Conservation (phyloP, 2,888 invertebrate genomes). For the Orchesella flavescens region DNA sequence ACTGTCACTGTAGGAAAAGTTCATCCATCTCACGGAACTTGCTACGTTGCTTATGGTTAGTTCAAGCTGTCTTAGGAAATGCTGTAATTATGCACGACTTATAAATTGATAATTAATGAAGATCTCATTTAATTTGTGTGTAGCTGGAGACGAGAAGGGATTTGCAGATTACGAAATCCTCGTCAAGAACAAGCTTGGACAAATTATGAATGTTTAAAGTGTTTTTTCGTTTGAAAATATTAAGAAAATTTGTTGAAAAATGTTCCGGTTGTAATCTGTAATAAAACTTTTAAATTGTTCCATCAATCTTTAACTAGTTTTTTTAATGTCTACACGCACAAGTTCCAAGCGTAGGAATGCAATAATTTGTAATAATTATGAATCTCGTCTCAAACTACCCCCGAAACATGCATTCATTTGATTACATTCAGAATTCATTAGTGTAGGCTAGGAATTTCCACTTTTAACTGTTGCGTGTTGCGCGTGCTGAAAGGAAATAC, state of each 20-base stretch:
- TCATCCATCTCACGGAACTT: conserved; percentile 63
- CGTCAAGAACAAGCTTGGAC: conserved; percentile 60
- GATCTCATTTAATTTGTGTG: conserved; percentile 11
- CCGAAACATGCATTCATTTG: too few species aligned
- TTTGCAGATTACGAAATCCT: conserved; percentile 65
- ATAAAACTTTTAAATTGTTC: neutral
- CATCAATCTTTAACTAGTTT: neutral
- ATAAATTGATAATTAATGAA: neutral
- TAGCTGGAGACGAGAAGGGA: conserved; percentile 63
- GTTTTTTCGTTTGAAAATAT: neutral
- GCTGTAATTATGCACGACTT: neutral
- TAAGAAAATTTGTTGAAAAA: neutral
- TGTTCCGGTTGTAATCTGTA: neutral
- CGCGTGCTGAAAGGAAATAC: too few species aligned
- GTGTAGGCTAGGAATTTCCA: too few species aligned
- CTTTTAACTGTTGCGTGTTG: too few species aligned
- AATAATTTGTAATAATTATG: too few species aligned
- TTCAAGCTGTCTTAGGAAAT: neutral
- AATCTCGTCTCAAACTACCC: too few species aligned
- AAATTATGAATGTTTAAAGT: conserved; percentile 50
- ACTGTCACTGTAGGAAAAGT: conserved; percentile 66
- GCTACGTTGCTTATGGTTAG: conserved; percentile 65
- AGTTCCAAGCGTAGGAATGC: too few species aligned
- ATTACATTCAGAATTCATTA: too few species aligned
- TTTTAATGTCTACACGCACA: too few species aligned